These are phyloP conservation scores for Leuciscus waleckii DNA, from an alignment of 2,797 vertebrate species.

Conservation along the genomic window DNA sequence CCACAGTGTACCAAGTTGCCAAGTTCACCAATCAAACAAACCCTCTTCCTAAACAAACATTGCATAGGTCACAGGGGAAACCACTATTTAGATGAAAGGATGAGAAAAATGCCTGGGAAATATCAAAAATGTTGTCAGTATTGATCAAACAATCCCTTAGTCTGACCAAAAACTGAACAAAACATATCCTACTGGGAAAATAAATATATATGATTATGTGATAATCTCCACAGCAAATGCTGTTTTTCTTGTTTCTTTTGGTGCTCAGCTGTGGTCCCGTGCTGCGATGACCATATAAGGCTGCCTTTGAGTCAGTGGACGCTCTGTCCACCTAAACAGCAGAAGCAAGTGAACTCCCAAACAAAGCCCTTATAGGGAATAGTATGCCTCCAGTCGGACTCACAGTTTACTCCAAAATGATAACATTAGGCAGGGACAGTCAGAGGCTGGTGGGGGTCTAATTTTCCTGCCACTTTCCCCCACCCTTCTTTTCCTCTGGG, in stretches of 20 bases:
- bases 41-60: constrained; percentile 33
- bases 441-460: constrained; percentile 61
- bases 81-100: constrained; percentile 61
- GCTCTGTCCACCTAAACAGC: constrained; percentile 86
- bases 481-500: constrained; percentile 28
- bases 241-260: constrained; percentile 60
- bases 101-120: constrained; percentile 60
- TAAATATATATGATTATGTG: constrained; percentile 48
- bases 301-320: constrained; percentile 84
- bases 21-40: not conserved
- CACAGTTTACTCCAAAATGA: constrained; percentile 83
- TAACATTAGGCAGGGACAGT: constrained; percentile 74
- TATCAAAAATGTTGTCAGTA: constrained; percentile 31
- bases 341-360: constrained; percentile 89
- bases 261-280: constrained; percentile 71
- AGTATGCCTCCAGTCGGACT: constrained; percentile 79
- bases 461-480: constrained; percentile 37
- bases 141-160: constrained; percentile 36
- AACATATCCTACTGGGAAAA: constrained; percentile 8
- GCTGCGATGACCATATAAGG: constrained; percentile 94
- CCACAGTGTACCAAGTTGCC: not conserved
- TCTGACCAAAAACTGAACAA: constrained; percentile 29
- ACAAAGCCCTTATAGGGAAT: constrained; percentile 99
- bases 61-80: constrained; percentile 68
- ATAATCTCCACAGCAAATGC: constrained; percentile 60